Evolutionary conservation across 2,888 invertebrate species (phyloP).

Genomic region (Ormia ochracea): DNA sequence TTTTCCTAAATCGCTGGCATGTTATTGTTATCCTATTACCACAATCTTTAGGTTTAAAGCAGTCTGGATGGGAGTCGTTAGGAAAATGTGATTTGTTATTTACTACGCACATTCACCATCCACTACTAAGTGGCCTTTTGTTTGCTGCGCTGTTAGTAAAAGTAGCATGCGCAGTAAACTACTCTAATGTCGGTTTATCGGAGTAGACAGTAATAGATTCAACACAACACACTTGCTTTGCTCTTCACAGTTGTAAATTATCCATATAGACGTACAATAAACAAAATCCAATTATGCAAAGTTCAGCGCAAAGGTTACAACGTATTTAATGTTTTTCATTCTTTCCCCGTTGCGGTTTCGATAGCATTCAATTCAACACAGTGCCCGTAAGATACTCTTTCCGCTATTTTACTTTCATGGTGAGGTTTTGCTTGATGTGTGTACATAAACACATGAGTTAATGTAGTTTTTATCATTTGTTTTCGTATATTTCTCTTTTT

Average conservation of each 20-base stretch:
- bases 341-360: background rate
- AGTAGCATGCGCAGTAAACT: background rate
- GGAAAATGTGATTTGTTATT: no score
- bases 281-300: constrained; percentile 61
- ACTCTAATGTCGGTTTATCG: background rate
- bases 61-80: no score
- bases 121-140: no score
- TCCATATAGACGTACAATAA: constrained; percentile 36
- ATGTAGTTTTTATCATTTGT: background rate
- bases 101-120: no score
- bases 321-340: constrained; percentile 18
- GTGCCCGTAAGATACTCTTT: constrained; percentile 36
- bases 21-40: no score
- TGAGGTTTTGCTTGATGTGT: constrained; percentile 28
- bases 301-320: constrained; percentile 58
- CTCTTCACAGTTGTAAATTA: constrained; percentile 13
- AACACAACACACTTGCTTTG: background rate
- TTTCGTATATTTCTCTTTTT: no score
- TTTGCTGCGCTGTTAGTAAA: background rate
- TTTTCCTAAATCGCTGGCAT: no score
- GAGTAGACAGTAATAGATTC: background rate
- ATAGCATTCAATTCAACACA: background rate
- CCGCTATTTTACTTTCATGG: constrained; percentile 47
- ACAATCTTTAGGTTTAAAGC: no score
- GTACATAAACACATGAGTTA: constrained; percentile 26